Percentiles rank a stretch among this genome's conserved stretches.
Evolutionary conservation across 2,797 vertebrate genomes (phyloP).

Genomic region (Eulemur coronatus): DNA sequence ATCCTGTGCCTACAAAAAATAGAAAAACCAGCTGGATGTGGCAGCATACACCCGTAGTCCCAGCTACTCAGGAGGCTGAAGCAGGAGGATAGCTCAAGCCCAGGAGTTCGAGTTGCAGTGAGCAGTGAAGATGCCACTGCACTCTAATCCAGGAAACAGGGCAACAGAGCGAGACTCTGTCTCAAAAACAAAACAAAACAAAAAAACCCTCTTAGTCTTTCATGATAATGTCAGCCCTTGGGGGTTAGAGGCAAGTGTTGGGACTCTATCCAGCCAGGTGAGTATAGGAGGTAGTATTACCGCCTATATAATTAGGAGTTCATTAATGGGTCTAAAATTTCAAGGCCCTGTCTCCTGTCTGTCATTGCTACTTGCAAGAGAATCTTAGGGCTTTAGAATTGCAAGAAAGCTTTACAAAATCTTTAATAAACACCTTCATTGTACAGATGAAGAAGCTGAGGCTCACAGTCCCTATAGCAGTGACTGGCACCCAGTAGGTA

Average conservation of each 20-base stretch:
- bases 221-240: constrained; percentile 15
- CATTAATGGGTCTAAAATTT: neutral
- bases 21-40: neutral
- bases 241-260: neutral
- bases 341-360: neutral
- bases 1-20: neutral
- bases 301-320: neutral
- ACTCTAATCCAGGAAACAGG: neutral
- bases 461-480: neutral
- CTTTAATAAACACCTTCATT: neutral
- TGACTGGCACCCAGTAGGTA: neutral
- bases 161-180: neutral
- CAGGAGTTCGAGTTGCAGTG: neutral
- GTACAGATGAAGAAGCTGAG: neutral
- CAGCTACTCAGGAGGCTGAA: neutral
- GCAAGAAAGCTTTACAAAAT: neutral
- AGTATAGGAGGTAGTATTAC: neutral
- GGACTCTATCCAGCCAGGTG: neutral
- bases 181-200: neutral
- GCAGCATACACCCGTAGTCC: neutral
- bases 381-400: neutral
- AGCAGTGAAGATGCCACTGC: neutral
- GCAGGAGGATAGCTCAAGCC: neutral
- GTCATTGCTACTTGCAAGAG: neutral
- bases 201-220: neutral